Conservation (phyloP, 92 coral and sea anemone species). For the Phenganax marumi region DNA sequence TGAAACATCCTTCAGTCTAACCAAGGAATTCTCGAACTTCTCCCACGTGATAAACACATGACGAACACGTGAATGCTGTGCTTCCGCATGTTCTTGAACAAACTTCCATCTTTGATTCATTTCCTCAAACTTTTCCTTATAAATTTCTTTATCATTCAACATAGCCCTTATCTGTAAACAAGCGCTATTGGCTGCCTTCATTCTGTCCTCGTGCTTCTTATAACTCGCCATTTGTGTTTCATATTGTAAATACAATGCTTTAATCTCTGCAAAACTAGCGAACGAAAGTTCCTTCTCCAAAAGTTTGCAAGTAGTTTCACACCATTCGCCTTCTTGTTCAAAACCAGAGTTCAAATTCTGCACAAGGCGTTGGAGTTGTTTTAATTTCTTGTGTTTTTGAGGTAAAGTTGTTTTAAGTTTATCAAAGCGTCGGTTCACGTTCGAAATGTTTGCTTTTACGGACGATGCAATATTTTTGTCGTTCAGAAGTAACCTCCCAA, state of each 20-base stretch:
- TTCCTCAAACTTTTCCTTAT: constrained; percentile 8
- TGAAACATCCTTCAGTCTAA: constrained; percentile 7
- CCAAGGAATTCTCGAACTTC: constrained; percentile 19
- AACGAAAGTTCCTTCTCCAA: constrained; percentile 67
- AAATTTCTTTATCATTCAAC: constrained; percentile 7
- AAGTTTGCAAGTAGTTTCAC: constrained; percentile 62
- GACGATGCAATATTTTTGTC: constrained; percentile 99
- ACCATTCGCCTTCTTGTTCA: constrained; percentile 72
- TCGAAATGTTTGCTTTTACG: constrained; percentile 83
- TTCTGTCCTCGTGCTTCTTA: constrained; percentile 25
- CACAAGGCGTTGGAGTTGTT: constrained; percentile 77
- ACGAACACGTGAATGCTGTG: constrained; percentile 21
- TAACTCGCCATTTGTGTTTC: constrained; percentile 30
- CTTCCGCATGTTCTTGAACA: constrained; percentile 31
- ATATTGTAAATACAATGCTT: constrained; percentile 8
- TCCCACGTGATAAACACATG: constrained; percentile 35
- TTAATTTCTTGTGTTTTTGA: constrained; percentile 67
- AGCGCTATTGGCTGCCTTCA: constrained; percentile 16
- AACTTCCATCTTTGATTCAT: constrained; percentile 28
- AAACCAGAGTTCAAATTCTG: constrained; percentile 71
- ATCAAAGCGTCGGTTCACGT: constrained; percentile 92
- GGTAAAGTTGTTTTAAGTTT: constrained; percentile 83
- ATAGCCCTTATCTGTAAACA: constrained; percentile 17
- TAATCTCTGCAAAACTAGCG: constrained; percentile 64
- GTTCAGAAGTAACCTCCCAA: constrained; percentile 79